Evolutionary conservation across 2,888 invertebrate genomes (phyloP).

Genomic region (Oscheius sp.): DNA sequence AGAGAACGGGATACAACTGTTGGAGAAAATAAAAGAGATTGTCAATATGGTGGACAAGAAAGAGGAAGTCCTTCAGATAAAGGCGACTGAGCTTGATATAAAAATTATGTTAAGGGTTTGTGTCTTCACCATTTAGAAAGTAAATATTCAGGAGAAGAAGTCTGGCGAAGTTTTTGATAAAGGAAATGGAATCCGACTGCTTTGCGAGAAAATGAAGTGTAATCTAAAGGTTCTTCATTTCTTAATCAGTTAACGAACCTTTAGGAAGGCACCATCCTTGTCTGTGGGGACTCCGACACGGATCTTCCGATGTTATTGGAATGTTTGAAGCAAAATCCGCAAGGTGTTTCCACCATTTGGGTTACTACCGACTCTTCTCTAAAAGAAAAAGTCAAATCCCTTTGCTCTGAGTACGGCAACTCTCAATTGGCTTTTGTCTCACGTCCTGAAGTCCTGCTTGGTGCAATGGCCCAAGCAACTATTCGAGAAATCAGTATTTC

Average conservation of each 20-base stretch:
- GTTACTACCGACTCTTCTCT: slow-evolving; percentile 59
- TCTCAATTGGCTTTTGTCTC: slow-evolving; percentile 68
- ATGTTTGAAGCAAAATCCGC: slow-evolving; percentile 61
- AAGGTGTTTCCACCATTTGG: slow-evolving; percentile 68
- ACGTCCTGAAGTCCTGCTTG: slow-evolving; percentile 69
- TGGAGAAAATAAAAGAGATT: slow-evolving; percentile 58
- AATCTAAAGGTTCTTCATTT: slow-evolving; percentile 50
- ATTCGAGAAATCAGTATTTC: slow-evolving; percentile 67
- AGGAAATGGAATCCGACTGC: slow-evolving; percentile 66
- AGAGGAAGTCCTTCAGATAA: slow-evolving; percentile 52
- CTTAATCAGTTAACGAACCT: neutral
- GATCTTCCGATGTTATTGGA: slow-evolving; percentile 69
- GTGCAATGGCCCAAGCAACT: slow-evolving; percentile 70
- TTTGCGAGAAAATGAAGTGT: slow-evolving; percentile 62
- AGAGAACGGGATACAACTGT: slow-evolving; percentile 33
- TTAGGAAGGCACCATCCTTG: slow-evolving; percentile 66
- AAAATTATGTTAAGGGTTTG: slow-evolving; percentile 64
- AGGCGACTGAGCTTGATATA: slow-evolving; percentile 66
- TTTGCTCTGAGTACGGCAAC: slow-evolving; percentile 65
- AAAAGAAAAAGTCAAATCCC: slow-evolving; percentile 47
- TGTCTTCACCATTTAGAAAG: neutral
- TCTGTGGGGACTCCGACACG: slow-evolving; percentile 69
- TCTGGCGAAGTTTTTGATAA: slow-evolving; percentile 68
- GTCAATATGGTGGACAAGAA: slow-evolving; percentile 61
- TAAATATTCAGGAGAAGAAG: slow-evolving; percentile 42